Percentiles rank a stretch among this genome's conserved stretches.
Evolutionary conservation across 2,113 vertebrate genomes (phyloP).

Genomic region (Mustela lutreola): DNA sequence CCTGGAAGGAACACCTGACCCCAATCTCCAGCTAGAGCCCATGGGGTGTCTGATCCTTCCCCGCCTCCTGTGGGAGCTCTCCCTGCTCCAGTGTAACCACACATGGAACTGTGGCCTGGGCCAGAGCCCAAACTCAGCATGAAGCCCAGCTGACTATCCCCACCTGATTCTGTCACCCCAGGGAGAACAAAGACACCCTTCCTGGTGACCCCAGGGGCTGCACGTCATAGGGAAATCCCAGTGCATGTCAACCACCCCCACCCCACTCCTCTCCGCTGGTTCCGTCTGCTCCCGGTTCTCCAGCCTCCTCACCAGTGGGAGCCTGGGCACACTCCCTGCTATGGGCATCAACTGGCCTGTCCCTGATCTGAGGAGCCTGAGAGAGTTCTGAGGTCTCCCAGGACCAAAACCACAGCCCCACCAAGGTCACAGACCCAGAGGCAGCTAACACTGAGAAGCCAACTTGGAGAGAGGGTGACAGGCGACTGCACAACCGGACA

Average conservation of each 20-base stretch:
- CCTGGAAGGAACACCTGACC: background rate
- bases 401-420: background rate
- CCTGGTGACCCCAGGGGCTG: background rate
- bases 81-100: background rate
- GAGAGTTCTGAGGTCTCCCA: background rate
- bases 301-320: background rate
- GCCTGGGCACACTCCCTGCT: no score
- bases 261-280: background rate
- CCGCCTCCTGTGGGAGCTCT: no score
- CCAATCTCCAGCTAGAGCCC: background rate
- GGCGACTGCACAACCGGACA: background rate
- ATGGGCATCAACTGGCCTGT: background rate
- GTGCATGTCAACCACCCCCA: accelerated
- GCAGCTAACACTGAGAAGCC: background rate
- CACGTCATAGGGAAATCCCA: background rate
- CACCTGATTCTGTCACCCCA: background rate
- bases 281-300: background rate
- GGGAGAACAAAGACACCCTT: background rate
- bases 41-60: background rate
- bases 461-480: background rate
- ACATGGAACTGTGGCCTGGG: background rate
- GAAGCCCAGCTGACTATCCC: background rate
- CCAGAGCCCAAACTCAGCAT: background rate
- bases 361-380: background rate
- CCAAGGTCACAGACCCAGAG: background rate